These are phyloP conservation scores for Megalopta genalis DNA, from an alignment of 1,140 invertebrate genomes.

Conservation along the genomic window DNA sequence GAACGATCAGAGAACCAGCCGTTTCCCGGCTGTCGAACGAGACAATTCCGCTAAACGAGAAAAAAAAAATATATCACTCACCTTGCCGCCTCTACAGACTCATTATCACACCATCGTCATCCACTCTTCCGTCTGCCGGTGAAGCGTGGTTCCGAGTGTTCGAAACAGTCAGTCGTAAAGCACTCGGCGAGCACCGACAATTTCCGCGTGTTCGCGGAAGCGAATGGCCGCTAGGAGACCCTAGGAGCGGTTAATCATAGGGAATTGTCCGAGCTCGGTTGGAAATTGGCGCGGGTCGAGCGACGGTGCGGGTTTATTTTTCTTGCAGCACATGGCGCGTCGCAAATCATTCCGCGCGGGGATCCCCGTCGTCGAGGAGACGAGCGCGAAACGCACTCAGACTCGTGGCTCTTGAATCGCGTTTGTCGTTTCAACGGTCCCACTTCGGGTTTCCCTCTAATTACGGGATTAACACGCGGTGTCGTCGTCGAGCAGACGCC, in stretches of 20 bases:
- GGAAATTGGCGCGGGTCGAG: background rate
- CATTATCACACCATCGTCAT: conserved; percentile 3
- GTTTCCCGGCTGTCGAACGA: no score
- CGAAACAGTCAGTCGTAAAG: background rate
- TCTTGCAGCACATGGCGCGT: conserved; percentile 36
- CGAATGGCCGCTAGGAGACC: background rate
- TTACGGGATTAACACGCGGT: conserved; percentile 9
- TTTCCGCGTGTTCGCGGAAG: no score
- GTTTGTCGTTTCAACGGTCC: conserved; percentile 34
- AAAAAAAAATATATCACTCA: background rate
- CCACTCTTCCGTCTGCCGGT: background rate
- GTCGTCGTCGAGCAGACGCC: background rate
- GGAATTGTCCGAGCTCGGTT: background rate
- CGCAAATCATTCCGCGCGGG: background rate
- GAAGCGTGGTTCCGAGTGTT: background rate
- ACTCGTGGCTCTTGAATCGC: conserved; percentile 2
- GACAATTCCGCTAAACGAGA: no score
- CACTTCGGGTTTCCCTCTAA: background rate
- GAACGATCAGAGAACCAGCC: no score
- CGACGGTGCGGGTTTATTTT: conserved; percentile 37
- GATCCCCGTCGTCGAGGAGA: conserved; percentile 9
- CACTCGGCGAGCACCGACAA: background rate
- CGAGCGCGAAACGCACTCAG: conserved; percentile 11
- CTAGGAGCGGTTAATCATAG: background rate
- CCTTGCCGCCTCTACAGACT: background rate